phyloP scores from a whole-genome alignment of 2,888 invertebrate species.

The Cylindroiulus punctatus region DNA sequence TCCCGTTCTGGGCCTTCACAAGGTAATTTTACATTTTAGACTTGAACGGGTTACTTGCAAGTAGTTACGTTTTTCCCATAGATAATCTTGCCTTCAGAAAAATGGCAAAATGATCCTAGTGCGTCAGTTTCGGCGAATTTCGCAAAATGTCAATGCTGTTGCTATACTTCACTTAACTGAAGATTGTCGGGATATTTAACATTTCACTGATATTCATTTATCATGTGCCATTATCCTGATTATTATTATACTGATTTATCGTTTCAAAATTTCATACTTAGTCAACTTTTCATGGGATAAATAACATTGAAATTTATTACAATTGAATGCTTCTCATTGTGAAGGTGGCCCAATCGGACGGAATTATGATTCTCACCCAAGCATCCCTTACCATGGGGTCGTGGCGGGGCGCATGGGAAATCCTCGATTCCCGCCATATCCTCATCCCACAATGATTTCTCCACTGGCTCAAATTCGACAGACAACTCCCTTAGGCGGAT shows the following conservation, averaged over 20 bases:
- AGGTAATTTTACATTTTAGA: not conserved
- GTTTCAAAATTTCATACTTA: too few relatives aligned
- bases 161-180: not conserved
- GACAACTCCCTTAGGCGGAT: conserved; percentile 61
- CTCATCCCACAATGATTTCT: conserved; percentile 80
- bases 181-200: not conserved
- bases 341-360: conserved; percentile 57
- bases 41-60: not conserved
- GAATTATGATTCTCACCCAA: conserved; percentile 66
- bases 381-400: conserved; percentile 72
- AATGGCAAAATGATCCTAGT: not conserved
- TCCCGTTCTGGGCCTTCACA: not conserved
- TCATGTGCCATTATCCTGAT: too few relatives aligned
- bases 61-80: not conserved
- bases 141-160: not conserved
- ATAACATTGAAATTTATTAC: not conserved
- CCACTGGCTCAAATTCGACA: conserved; percentile 87
- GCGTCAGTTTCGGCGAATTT: not conserved
- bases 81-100: too few relatives aligned
- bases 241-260: too few relatives aligned
- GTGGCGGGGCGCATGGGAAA: conserved; percentile 69
- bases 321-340: not conserved
- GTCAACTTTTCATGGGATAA: too few relatives aligned
- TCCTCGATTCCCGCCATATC: conserved; percentile 90
- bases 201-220: not conserved